Evolutionary conservation across 92 coral and sea anemone genomes (phyloP).

Genomic region (Galaxea fascicularis): DNA sequence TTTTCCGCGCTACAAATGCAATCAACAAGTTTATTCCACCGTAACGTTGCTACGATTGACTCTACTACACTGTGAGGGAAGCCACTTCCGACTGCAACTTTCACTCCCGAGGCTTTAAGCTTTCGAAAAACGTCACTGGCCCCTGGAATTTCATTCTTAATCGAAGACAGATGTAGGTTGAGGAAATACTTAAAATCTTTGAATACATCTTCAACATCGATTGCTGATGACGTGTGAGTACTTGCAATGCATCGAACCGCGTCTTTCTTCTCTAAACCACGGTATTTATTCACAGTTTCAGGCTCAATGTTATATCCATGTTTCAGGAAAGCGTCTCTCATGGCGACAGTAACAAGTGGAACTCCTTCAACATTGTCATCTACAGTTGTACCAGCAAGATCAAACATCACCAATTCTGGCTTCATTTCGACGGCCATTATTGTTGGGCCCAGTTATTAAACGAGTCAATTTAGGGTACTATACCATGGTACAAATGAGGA

Average conservation of each 20-base stretch:
- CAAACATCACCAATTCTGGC: slow-evolving; percentile 85
- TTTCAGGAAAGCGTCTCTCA: slow-evolving; percentile 79
- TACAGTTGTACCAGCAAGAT: slow-evolving; percentile 96
- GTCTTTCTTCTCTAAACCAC: slow-evolving; percentile 96
- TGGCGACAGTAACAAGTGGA: slow-evolving; percentile 91
- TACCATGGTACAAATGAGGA: too few species aligned
- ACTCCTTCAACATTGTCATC: slow-evolving; percentile 89
- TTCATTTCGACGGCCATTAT: slow-evolving; percentile 57
- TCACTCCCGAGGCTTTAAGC: slow-evolving; percentile 74
- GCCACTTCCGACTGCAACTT: slow-evolving; percentile 93
- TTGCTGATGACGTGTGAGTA: slow-evolving; percentile 13
- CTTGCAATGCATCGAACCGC: slow-evolving; percentile 72
- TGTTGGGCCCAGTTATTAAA: slow-evolving; percentile 23
- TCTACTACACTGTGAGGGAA: slow-evolving; percentile 93
- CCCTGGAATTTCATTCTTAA: slow-evolving; percentile 90
- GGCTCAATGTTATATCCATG: slow-evolving; percentile 74
- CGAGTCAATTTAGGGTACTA: too few species aligned
- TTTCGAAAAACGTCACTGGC: slow-evolving; percentile 75
- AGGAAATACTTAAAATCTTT: slow-evolving; percentile 78
- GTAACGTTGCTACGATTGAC: slow-evolving; percentile 66
- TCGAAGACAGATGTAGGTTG: slow-evolving; percentile 64
- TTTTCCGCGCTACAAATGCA: slow-evolving; percentile 89
- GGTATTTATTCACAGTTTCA: slow-evolving; percentile 79
- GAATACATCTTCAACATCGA: slow-evolving; percentile 68
- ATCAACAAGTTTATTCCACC: slow-evolving; percentile 82